These are phyloP conservation scores for Synergus gifuensis DNA, from an alignment of 2,888 invertebrate species.

Conservation along the genomic window DNA sequence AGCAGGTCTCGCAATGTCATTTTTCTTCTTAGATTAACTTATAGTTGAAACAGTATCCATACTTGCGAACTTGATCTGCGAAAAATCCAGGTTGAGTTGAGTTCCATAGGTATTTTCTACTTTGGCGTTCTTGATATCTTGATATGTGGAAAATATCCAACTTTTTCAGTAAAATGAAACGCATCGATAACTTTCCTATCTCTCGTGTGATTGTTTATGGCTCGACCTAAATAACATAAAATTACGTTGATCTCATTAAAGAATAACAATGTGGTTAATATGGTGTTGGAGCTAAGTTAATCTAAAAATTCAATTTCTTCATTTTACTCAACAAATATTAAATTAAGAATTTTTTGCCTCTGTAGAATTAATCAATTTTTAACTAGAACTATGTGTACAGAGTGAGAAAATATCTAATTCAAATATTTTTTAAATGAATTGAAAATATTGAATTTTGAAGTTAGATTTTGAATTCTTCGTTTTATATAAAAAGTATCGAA, in stretches of 20 bases:
- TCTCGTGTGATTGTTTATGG: not conserved
- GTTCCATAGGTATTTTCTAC: conserved; percentile 23
- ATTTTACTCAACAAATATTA: too few species aligned
- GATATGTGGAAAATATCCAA: conserved; percentile 18
- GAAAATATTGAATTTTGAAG: too few species aligned
- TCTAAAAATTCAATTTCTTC: too few species aligned
- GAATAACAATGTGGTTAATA: not conserved
- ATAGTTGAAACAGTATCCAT: conserved; percentile 18
- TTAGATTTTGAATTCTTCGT: too few species aligned
- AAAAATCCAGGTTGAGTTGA: conserved; percentile 17
- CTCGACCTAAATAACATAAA: conserved; percentile 8
- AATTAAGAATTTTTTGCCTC: too few species aligned
- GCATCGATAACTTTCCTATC: conserved; percentile 20
- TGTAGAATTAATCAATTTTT: too few species aligned
- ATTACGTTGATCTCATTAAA: not conserved
- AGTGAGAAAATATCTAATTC: too few species aligned
- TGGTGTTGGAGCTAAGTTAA: too few species aligned
- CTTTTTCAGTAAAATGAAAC: conserved; percentile 22
- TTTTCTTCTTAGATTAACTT: not conserved
- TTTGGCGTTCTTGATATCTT: conserved; percentile 14
- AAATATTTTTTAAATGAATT: too few species aligned
- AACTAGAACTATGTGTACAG: too few species aligned
- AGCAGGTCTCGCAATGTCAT: not conserved
- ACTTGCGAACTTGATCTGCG: conserved; percentile 16
- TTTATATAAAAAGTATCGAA: too few species aligned